phyloP scores from a whole-genome alignment of 2,888 invertebrate genomes.

The Gerris lacustris region DNA sequence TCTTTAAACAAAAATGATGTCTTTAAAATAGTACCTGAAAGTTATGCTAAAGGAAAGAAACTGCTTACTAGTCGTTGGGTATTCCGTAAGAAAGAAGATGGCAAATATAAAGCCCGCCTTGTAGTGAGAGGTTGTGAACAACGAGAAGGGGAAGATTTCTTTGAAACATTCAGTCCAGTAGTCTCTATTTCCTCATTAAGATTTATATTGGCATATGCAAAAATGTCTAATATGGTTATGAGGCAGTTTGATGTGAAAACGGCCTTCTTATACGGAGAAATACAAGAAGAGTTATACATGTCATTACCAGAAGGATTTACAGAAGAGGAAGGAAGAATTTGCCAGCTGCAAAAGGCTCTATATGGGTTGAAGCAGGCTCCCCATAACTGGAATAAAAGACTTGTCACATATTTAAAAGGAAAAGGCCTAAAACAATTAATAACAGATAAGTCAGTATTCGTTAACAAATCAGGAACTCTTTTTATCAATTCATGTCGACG shows the following conservation, averaged over 20 bases:
- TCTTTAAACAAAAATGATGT: neutral
- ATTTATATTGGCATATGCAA: conserved; percentile 16
- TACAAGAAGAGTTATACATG: conserved; percentile 21
- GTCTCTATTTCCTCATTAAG: conserved; percentile 16
- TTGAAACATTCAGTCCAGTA: conserved; percentile 22
- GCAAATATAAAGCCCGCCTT: conserved; percentile 19
- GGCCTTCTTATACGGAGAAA: conserved; percentile 23
- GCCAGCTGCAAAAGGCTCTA: conserved; percentile 20
- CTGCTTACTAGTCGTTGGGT: conserved; percentile 13
- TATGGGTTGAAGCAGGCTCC: conserved; percentile 24
- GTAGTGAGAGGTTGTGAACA: conserved; percentile 23
- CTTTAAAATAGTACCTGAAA: conserved; percentile 9
- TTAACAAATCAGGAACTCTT: conserved; percentile 12
- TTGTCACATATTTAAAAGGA: conserved; percentile 17
- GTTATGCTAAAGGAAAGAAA: conserved; percentile 8
- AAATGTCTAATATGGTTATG: conserved; percentile 1
- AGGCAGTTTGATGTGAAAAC: conserved; percentile 23
- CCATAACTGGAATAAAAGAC: conserved; percentile 21
- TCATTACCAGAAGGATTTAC: conserved; percentile 22
- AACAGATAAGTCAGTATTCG: conserved; percentile 21
- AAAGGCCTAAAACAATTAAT: conserved; percentile 17
- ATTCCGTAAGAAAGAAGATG: conserved; percentile 12
- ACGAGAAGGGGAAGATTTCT: conserved; percentile 17
- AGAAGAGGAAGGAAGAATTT: conserved; percentile 18
- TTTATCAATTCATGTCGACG: conserved; percentile 22